A percentile compares a stretch with the other conserved stretches of the same genome.
Conservation (phyloP, 2,113 vertebrate species). For the Vimba vimba region DNA sequence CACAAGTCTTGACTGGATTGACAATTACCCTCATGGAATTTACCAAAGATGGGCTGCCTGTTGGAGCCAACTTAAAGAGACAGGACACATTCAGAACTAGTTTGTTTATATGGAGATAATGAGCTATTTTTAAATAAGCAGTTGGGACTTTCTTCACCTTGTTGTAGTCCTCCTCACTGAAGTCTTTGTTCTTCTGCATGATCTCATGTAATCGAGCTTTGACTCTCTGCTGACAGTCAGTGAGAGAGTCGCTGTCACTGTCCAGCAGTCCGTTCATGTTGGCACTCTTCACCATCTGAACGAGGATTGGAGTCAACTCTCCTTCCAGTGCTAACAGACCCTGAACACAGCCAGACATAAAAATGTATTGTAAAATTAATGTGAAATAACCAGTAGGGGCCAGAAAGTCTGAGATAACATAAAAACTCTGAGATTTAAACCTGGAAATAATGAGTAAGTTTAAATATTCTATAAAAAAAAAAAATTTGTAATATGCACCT, state of each 20-base stretch:
- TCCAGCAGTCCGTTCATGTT: conserved; percentile 98
- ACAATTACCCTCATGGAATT: conserved; percentile 91
- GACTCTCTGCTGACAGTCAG: conserved; percentile 93
- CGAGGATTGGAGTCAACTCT: conserved; percentile 94
- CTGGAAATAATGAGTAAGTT: neutral
- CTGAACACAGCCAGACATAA: conserved; percentile 68
- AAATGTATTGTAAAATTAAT: conserved; percentile 6
- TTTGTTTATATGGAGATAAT: neutral
- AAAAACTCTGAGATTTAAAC: neutral
- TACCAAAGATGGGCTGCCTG: conserved; percentile 85
- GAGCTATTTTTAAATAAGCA: neutral
- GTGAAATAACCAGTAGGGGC: neutral
- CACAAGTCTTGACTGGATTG: conserved; percentile 92
- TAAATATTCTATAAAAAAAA: neutral
- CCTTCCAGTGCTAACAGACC: conserved; percentile 94
- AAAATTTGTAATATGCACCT: neutral
- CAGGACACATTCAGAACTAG: conserved; percentile 2
- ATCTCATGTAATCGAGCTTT: conserved; percentile 92
- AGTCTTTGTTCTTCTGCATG: conserved; percentile 90
- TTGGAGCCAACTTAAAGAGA: conserved; percentile 86
- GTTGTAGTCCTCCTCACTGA: conserved; percentile 83
- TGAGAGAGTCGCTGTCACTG: conserved; percentile 94
- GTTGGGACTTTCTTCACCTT: conserved; percentile 78
- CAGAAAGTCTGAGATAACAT: no score
- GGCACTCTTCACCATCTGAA: conserved; percentile 99